Evolutionary conservation across 1,140 invertebrate genomes (phyloP).

Genomic region (Diuraphis noxia): DNA sequence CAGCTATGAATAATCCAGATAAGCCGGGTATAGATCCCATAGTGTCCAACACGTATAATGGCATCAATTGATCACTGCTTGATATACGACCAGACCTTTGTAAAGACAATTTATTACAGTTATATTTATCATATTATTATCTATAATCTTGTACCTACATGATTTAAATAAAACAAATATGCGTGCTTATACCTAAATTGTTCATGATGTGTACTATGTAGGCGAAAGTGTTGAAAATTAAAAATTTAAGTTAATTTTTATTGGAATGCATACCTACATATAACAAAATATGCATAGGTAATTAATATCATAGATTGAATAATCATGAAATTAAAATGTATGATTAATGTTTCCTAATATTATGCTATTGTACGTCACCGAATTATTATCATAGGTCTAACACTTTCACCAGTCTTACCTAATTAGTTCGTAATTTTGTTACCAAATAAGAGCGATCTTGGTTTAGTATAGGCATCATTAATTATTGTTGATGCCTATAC

Average conservation of each 20-base stretch:
- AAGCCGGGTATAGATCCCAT: slow-evolving; percentile 72
- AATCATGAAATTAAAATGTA: no score
- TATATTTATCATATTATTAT: not conserved
- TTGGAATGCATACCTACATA: no score
- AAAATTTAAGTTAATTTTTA: not conserved
- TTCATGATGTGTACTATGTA: not conserved
- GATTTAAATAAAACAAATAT: not conserved
- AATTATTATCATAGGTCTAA: no score
- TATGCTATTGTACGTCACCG: no score
- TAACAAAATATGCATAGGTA: not conserved
- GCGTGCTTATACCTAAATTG: not conserved
- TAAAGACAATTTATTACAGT: not conserved
- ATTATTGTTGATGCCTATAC: not conserved
- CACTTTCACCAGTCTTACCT: no score
- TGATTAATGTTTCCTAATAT: no score
- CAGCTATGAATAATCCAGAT: slow-evolving; percentile 80
- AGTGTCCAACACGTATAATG: slow-evolving; percentile 77
- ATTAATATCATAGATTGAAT: no score
- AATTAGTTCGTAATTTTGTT: not conserved
- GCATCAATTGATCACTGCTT: slow-evolving; percentile 69
- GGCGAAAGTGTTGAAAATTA: not conserved
- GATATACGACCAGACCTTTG: slow-evolving; percentile 62
- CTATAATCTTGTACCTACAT: not conserved
- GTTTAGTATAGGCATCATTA: not conserved
- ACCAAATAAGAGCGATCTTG: not conserved